Base-by-base conservation (phyloP, 2,113 vertebrate species). In the Panthera uncia region DNA sequence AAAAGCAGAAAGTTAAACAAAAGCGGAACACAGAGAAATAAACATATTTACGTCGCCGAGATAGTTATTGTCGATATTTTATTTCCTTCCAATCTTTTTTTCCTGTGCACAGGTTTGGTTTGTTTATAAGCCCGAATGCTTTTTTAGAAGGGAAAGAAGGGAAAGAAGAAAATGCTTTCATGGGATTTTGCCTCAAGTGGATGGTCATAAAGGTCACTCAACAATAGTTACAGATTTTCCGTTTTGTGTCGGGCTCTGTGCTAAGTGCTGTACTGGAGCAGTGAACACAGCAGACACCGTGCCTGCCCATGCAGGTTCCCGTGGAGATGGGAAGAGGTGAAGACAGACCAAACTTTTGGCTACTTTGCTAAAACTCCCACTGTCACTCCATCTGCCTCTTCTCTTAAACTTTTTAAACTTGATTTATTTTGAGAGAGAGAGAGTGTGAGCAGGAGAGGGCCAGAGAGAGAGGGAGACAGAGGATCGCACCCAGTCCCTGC, bases 401-500 rank as follows among this genome's bases (percentile, higher is more conserved):
- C 41, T 16, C 33, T 23, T 57, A 61, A 61, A 61, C 57, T 23
- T 23, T 61, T 36, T 36, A 36, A 36, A 36, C 36, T 61, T 61
- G 3, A 23, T 9, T 61, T 61, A 23, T 23, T 61, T 23, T 61
- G 57, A 61, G 57, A 61, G 57, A 61, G 57, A 61, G 3, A 61
- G 21, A 23, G 21, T 61, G 21, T 61, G 57, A 61, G 8, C 57
- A 61, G 57, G 57, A 61, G 57, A 61, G 57, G 21, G 19, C 21
- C 21, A 61, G 57, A 61, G 21, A 61, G 21, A 61, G 57, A 8
- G 21, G 57, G 57, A 23, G 57, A 61, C 57, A 61, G 57, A 8
- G 57, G 23, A 61, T 25, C 0, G 0, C 21, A 61, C 8, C 21
- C 57, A 61, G 57, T 0, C 57, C 23, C 57, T 1, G 8, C 0